Evolutionary conservation across 2,113 vertebrate genomes (phyloP).

Genomic region (Myxocyprinus asiaticus): DNA sequence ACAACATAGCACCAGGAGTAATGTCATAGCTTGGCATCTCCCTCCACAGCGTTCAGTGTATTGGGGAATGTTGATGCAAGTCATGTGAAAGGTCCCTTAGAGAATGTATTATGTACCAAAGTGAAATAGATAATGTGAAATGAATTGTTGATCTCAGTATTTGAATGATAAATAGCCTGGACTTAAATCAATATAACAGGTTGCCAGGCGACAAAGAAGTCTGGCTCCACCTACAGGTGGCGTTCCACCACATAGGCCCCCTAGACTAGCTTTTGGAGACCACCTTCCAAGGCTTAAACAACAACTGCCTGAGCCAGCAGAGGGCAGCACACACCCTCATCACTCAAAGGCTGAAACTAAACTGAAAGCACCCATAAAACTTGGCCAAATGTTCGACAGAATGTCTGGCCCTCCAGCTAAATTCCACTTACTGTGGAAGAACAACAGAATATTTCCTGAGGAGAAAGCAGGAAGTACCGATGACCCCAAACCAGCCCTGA

Average conservation of each 20-base stretch:
- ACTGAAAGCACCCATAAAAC: slow-evolving; percentile 72
- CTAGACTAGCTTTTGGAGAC: slow-evolving; percentile 65
- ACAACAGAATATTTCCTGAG: slow-evolving; percentile 83
- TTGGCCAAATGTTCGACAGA: slow-evolving; percentile 54
- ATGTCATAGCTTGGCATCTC: background rate
- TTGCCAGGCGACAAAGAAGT: slow-evolving; percentile 54
- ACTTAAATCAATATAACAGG: slow-evolving; percentile 71
- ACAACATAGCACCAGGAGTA: background rate
- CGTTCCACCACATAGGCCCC: slow-evolving; percentile 56
- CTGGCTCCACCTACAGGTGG: slow-evolving; percentile 56
- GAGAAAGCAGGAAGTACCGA: slow-evolving; percentile 55
- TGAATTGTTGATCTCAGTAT: background rate
- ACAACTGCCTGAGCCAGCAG: background rate
- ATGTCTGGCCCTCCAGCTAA: slow-evolving; percentile 60
- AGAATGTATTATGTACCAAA: no score
- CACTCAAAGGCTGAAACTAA: slow-evolving; percentile 56
- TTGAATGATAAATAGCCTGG: background rate
- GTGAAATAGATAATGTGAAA: background rate
- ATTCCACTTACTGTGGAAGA: slow-evolving; percentile 79
- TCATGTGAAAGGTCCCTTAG: background rate
- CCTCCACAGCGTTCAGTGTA: no score
- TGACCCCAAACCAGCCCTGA: slow-evolving; percentile 68
- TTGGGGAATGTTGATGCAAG: no score
- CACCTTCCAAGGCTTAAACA: slow-evolving; percentile 42
- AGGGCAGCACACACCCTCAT: background rate